Base-by-base conservation (phyloP, 1,140 invertebrate species). In the Monomorium pharaonis region DNA sequence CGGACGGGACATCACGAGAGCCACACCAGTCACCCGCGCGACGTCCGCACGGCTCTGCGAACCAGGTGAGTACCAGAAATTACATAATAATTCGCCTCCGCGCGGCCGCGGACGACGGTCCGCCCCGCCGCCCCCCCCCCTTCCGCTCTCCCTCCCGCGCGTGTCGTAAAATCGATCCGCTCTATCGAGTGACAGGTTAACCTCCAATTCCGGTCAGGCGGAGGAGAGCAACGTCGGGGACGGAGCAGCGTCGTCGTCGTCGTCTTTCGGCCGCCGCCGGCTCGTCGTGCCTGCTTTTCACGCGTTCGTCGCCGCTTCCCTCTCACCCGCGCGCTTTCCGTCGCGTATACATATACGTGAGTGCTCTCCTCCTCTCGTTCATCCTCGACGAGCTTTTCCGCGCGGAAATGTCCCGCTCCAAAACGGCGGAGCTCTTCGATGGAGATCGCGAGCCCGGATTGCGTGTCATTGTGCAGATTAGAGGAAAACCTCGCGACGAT, bases 161-260 rank as follows among this genome's bases (percentile, higher is more conserved):
- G 33, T 18, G 44, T 49, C 86, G 83, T 85, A 89, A 63, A 86
- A 91, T 92, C 87, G 91, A 92, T 93, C 84, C 86, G 86, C 84
- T n/a, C n/a, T 86, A 84, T 80, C 72, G 86, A 91, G 76, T 92
- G 91, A 92, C 92, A 92, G 89, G 86, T 91, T 93, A 92, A 92
- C 92, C 91, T 92, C 89, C 65, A 90, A 92, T 88, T 91, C n/a
- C 63, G 69, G 70, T 33, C 63, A 54, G 49, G 60, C 70, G 44
- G 42, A n/a, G 3, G 47, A 24, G 80, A 24, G 37, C 37, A 60
- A n/a, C n/a, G n/a, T 14, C 62, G 30, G 30, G n/a, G 10, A 42
- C 7, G 24, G 16, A 74, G 30, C 47, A 14, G 27, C 16, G 63
- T 60, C 37, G 18, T 51, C 6, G n/a, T 37, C 16, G 63, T 60